phyloP scores from a whole-genome alignment of 2,888 invertebrate species.

The Halictus quadricinctus region DNA sequence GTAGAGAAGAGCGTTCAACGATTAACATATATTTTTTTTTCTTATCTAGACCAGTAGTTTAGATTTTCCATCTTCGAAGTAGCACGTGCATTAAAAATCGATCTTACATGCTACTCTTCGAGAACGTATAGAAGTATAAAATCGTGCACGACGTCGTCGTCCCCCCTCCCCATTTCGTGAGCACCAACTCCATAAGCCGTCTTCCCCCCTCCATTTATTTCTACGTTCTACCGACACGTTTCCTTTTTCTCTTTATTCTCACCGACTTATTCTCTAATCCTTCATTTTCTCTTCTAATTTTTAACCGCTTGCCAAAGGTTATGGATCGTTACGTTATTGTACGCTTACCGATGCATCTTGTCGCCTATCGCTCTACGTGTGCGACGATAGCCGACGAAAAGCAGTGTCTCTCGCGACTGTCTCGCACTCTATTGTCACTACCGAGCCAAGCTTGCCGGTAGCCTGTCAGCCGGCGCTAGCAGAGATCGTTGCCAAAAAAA shows the following conservation, averaged over 20 bases:
- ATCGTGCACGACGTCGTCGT: neutral
- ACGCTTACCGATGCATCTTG: constrained; percentile 50
- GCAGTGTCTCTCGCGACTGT: constrained; percentile 20
- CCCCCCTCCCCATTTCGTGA: constrained; percentile 4
- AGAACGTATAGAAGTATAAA: neutral
- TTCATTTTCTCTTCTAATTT: constrained; percentile 5
- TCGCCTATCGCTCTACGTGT: constrained; percentile 51
- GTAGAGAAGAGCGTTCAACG: neutral
- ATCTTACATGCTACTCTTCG: neutral
- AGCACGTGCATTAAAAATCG: neutral
- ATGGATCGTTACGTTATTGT: constrained; percentile 55
- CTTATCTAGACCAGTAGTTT: neutral
- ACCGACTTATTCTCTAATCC: constrained; percentile 8
- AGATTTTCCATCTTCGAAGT: neutral
- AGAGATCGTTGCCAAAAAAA: constrained; percentile 3
- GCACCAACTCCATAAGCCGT: constrained; percentile 11
- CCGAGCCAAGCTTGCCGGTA: constrained; percentile 36
- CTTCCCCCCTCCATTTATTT: no score
- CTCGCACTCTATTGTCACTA: constrained; percentile 8
- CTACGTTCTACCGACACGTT: neutral
- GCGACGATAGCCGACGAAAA: constrained; percentile 47
- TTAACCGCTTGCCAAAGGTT: constrained; percentile 48
- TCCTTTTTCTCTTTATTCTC: constrained; percentile 1
- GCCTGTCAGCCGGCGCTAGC: neutral
- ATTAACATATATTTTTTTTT: neutral